Percentiles rank a stretch among this genome's conserved stretches.
phyloP scores from a whole-genome alignment of 2,888 invertebrate species.

The Rhimphoctona megacephalus region DNA sequence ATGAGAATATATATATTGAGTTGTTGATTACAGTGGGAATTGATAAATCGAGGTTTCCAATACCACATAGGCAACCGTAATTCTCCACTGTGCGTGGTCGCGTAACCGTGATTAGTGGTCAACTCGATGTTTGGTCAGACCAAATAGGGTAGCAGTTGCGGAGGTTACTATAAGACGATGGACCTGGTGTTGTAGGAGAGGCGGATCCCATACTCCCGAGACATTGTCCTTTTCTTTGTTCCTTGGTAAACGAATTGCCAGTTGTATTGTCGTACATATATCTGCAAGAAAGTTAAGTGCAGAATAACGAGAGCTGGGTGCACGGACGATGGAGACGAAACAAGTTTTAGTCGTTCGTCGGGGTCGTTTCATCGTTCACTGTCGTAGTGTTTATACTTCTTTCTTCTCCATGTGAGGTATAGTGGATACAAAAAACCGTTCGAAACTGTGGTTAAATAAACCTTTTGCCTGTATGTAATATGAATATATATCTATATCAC shows the following conservation, averaged over 20 bases:
- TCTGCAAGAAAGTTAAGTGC: slow-evolving; percentile 56
- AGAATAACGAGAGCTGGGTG: slow-evolving; percentile 34
- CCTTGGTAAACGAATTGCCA: slow-evolving; percentile 61
- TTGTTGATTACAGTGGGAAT: slow-evolving; percentile 2
- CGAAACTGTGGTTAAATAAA: slow-evolving; percentile 46
- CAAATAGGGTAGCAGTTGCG: slow-evolving; percentile 46
- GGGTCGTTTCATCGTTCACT: slow-evolving; percentile 45
- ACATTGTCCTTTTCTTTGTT: slow-evolving; percentile 13
- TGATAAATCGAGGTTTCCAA: slow-evolving; percentile 32
- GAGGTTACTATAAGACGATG: slow-evolving; percentile 60
- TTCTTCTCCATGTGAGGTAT: slow-evolving; percentile 8
- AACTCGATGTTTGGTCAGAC: slow-evolving; percentile 55
- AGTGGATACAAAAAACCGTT: slow-evolving; percentile 28
- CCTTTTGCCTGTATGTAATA: slow-evolving; percentile 38
- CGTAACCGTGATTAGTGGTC: slow-evolving; percentile 61
- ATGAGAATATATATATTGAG: not conserved
- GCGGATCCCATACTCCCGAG: not conserved
- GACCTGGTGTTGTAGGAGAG: not conserved
- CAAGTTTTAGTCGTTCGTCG: slow-evolving; percentile 52
- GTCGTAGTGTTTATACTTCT: slow-evolving; percentile 9
- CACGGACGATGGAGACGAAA: slow-evolving; percentile 30
- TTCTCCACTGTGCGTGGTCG: slow-evolving; percentile 49
- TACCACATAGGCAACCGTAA: slow-evolving; percentile 31
- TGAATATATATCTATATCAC: not conserved
- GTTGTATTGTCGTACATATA: slow-evolving; percentile 33